Evolutionary conservation across 1,140 invertebrate species (phyloP), one percentile per base, ranked within the genome.

Genomic region (Drosophila prosaltans): DNA sequence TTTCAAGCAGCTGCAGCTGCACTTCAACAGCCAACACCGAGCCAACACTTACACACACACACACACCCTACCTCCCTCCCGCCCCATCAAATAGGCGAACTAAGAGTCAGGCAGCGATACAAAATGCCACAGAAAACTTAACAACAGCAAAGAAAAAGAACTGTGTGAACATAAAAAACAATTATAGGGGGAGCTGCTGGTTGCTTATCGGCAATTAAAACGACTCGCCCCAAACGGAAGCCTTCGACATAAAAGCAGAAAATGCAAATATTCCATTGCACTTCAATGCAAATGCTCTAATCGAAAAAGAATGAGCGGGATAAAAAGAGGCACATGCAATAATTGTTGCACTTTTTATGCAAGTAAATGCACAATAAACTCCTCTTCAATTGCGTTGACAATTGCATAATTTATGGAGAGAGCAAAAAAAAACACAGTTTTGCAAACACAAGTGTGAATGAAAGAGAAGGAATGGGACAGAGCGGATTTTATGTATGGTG

Each of bases 301-400:
- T 59, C 57, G 28, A 16, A 11, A 16, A 32, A 21, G 45, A 24
- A 48, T 48, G 32, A 36, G 32, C 1, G 32, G 32, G 21, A 10
- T n/a, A 24, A 32, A 57, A 32, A 28, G 24, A 16, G 30, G 55
- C 55, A 30, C 10, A n/a, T 32, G 60, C 8, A 26, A 45, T 62
- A 63, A 63, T 63, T 63, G 60, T 63, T 63, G 60, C 40, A 63
- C 40, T 63, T 63, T 59, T 78, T 71, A 67, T 75, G 61, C 54
- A 70, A 60, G 40, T 66, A 58, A 58, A 63, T 43, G 36, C 55
- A 51, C 59, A 32, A 40, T 48, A 40, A 57, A 69, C 60, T 59
- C 36, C 43, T 63, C 24, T 63, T 61, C 57, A 59, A 59, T 60
- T 48, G 43, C 21, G 11, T 26, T 26, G 28, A 69, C 43, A 65